Base-by-base conservation (phyloP, 2,113 vertebrate genomes). In the Uropsilus gracilis region DNA sequence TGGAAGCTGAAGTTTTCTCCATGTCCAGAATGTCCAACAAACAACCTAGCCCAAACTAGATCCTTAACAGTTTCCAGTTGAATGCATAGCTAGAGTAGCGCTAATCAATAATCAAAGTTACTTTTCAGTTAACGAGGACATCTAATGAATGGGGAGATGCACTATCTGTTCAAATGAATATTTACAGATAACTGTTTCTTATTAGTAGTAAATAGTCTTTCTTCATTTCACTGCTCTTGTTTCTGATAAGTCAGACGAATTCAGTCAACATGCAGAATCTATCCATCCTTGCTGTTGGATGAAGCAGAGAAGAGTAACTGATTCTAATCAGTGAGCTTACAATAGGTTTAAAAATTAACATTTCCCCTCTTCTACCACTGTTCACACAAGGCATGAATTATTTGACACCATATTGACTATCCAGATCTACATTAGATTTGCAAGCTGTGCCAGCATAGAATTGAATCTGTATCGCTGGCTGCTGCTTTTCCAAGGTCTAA, bases 161-260 rank as follows among this genome's bases (percentile, higher is more conserved):
- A 12, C 61, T 82, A 55, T 50, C 57, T 37, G 48, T 4, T 82
- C 24, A 86, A 46, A 72, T 32, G 16, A 71, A 68, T 12, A 44
- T 82, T 80, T 69, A 77, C n/a, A 73, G 69, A 83, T 82, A 91
- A 61, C 32, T 39, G 32, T 83, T 83, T 77, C 64, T 64, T 55
- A 80, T 32, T 24, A 73, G 39, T 69, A 64, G 17, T 84, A 94
- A 95, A 93, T 59, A 87, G 83, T 80, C 28, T 34, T 32, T 82
- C 39, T 94, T 69, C 83, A 75, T 64, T 93, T 83, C 75, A 69
- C 76, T 22, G 83, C 28, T 59, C 48, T 84, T 53, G 28, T 5
- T 66, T 28, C 42, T 71, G 32, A 8, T 80, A 44, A 50, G 71
- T 32, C 10, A 76, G 80, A 89, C 55, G n/a, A 86, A 77, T 55